Percentiles rank a stretch among this genome's conserved stretches.
Evolutionary conservation across 2,113 vertebrate species (phyloP).

Genomic region (Vombatus ursinus): DNA sequence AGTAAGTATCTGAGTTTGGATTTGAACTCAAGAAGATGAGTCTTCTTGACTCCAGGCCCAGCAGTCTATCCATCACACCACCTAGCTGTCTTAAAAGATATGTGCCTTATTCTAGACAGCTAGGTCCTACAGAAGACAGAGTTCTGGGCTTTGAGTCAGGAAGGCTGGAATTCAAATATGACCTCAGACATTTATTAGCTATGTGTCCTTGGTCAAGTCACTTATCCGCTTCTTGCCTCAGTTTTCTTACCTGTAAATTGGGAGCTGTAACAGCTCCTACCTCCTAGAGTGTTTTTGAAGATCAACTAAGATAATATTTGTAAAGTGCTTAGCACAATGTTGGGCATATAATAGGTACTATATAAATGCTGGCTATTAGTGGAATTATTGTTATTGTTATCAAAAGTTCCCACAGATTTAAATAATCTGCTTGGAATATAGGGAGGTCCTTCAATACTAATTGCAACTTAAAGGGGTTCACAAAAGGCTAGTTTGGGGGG

Average conservation of each 20-base stretch:
- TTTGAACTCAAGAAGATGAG: background rate
- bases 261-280: background rate
- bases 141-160: background rate
- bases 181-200: background rate
- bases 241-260: background rate
- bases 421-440: background rate
- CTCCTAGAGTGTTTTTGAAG: background rate
- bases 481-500: background rate
- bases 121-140: background rate
- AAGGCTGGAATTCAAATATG: background rate
- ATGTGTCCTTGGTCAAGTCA: background rate
- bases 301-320: background rate
- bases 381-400: background rate
- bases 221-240: background rate
- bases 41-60: background rate
- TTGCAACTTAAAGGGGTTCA: background rate
- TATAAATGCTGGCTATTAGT: too few relatives aligned
- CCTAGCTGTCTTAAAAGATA: background rate
- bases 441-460: background rate
- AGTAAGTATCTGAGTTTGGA: background rate
- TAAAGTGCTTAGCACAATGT: background rate
- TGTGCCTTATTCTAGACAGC: background rate
- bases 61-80: background rate
- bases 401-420: background rate
- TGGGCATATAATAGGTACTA: background rate